Conservation (phyloP, 2,888 invertebrate species). For the Lathronympha strigana region DNA sequence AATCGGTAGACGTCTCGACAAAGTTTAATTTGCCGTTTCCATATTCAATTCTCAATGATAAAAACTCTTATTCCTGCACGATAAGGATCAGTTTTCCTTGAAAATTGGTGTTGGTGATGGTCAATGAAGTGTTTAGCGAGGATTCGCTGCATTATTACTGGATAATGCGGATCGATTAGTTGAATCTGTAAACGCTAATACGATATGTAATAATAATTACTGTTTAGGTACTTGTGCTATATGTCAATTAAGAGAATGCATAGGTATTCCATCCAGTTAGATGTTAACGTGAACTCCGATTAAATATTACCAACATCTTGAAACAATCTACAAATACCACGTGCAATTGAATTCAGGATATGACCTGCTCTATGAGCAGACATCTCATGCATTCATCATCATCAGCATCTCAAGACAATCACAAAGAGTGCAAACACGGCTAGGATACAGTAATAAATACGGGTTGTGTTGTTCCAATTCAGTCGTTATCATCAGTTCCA, state of each 20-base stretch:
- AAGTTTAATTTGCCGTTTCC: constrained; percentile 24
- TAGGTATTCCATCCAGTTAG: no score
- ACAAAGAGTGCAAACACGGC: no score
- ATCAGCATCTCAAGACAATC: no score
- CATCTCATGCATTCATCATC: no score
- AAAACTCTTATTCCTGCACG: background rate
- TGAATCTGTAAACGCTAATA: constrained; percentile 30
- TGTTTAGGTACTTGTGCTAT: background rate
- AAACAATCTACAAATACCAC: no score
- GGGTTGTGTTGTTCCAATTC: no score
- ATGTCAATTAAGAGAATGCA: background rate
- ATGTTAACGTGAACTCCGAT: no score
- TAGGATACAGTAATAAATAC: no score
- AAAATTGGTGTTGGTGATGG: background rate
- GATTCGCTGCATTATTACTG: constrained; percentile 40
- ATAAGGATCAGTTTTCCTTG: background rate
- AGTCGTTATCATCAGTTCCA: no score
- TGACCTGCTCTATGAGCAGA: no score
- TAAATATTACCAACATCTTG: no score
- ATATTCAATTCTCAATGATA: constrained; percentile 1
- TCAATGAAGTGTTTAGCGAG: constrained; percentile 28
- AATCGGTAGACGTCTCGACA: constrained; percentile 36
- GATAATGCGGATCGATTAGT: constrained; percentile 32
- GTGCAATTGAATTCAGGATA: no score
- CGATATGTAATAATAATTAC: constrained; percentile 24